phyloP scores from a whole-genome alignment of 64 coral and sea anemone species.

The Platygyra sinensis region DNA sequence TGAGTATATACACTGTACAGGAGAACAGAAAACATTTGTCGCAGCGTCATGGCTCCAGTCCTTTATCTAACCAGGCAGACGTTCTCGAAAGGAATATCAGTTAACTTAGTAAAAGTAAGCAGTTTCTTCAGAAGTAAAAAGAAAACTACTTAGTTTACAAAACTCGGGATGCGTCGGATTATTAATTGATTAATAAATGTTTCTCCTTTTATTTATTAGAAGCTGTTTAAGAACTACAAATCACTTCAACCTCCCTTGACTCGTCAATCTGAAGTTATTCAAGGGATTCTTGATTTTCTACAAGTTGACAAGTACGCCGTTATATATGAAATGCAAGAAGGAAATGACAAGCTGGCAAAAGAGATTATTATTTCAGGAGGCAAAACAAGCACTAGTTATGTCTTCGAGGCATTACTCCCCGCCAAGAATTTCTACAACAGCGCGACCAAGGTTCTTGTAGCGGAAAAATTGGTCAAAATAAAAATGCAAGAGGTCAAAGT shows the following conservation, averaged over 20 bases:
- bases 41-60: too few relatives aligned
- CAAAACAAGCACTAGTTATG: neutral
- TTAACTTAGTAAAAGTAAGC: too few relatives aligned
- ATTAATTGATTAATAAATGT: neutral
- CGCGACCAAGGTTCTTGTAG: neutral
- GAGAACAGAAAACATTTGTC: too few relatives aligned
- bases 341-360: neutral
- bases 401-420: neutral
- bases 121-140: too few relatives aligned
- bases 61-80: too few relatives aligned
- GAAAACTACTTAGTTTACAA: too few relatives aligned
- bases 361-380: neutral
- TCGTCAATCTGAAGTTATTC: neutral
- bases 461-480: neutral
- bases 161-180: too few relatives aligned
- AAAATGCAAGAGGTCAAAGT: constrained; percentile 5
- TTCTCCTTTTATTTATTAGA: neutral
- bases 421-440: neutral
- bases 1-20: too few relatives aligned
- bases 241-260: neutral
- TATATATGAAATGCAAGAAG: neutral
- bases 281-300: neutral
- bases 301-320: neutral
- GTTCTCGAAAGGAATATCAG: too few relatives aligned
- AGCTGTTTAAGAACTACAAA: neutral